Evolutionary conservation across 2,113 vertebrate genomes (phyloP).

Genomic region (Macquaria australasica): DNA sequence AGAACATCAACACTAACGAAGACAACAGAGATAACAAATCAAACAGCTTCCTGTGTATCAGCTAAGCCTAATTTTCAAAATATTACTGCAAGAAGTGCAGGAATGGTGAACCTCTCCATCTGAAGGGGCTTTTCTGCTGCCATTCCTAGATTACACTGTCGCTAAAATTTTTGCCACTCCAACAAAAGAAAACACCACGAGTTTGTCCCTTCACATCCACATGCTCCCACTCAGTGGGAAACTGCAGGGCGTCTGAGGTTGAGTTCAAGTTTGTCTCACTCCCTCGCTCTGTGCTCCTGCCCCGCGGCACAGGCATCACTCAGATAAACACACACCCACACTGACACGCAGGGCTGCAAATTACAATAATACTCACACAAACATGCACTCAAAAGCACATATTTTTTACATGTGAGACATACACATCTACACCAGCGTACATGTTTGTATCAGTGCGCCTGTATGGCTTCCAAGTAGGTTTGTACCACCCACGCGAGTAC

Average conservation of each 20-base stretch:
- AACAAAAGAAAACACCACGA: slow-evolving; percentile 47
- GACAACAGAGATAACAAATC: slow-evolving; percentile 15
- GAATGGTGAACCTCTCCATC: neutral
- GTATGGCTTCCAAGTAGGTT: slow-evolving; percentile 63
- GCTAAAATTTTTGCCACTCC: slow-evolving; percentile 39
- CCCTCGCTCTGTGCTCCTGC: slow-evolving; percentile 53
- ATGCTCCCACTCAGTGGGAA: slow-evolving; percentile 64
- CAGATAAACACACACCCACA: slow-evolving; percentile 69
- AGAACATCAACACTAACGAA: slow-evolving; percentile 18
- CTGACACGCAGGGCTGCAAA: slow-evolving; percentile 34
- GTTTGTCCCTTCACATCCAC: slow-evolving; percentile 48
- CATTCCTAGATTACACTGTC: slow-evolving; percentile 50
- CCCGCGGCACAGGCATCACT: slow-evolving; percentile 55
- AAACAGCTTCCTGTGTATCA: slow-evolving; percentile 26
- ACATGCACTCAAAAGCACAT: slow-evolving; percentile 37
- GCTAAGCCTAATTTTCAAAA: slow-evolving; percentile 26
- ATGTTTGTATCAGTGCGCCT: slow-evolving; percentile 30
- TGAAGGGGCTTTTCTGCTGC: slow-evolving; percentile 25
- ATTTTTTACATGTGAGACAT: slow-evolving; percentile 38
- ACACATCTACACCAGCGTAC: slow-evolving; percentile 24
- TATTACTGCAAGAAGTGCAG: neutral
- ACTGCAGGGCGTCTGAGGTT: slow-evolving; percentile 65
- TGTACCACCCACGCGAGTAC: slow-evolving; percentile 54
- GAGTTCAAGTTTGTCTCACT: slow-evolving; percentile 73
- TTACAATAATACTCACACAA: slow-evolving; percentile 47